Evolutionary conservation across 2,113 vertebrate species (phyloP).

Genomic region (Apus apus): DNA sequence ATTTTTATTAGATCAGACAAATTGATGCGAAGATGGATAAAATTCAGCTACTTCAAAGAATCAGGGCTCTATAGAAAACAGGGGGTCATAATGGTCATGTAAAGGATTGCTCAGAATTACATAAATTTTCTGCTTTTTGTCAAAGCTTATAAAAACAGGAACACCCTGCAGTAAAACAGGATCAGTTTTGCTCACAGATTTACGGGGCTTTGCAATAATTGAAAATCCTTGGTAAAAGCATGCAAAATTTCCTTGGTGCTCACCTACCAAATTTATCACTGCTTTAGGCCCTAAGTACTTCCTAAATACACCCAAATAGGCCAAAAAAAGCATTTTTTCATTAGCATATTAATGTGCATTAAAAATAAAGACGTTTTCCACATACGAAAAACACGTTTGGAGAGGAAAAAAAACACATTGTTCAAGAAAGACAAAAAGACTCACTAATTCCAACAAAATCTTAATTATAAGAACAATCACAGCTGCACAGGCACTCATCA

Average conservation of each 20-base stretch:
- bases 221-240: neutral
- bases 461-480: neutral
- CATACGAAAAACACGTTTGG: neutral
- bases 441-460: neutral
- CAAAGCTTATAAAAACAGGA: conserved; percentile 10
- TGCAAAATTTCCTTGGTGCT: neutral
- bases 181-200: neutral
- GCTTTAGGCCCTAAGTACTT: neutral
- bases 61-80: neutral
- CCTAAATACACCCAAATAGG: neutral
- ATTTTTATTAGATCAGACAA: conserved; percentile 27
- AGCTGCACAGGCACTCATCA: neutral
- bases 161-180: conserved; percentile 6
- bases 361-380: neutral
- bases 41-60: conserved; percentile 30
- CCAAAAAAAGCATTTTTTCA: neutral
- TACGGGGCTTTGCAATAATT: neutral
- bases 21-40: neutral
- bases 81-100: neutral
- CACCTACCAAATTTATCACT: neutral
- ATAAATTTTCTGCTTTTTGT: conserved; percentile 1
- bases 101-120: conserved; percentile 4
- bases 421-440: neutral
- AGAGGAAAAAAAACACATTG: neutral
- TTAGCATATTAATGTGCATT: neutral